Evolutionary conservation across 2,888 invertebrate genomes (phyloP), one percentile per base, ranked within the genome.

Genomic region (Atherix ibis): DNA sequence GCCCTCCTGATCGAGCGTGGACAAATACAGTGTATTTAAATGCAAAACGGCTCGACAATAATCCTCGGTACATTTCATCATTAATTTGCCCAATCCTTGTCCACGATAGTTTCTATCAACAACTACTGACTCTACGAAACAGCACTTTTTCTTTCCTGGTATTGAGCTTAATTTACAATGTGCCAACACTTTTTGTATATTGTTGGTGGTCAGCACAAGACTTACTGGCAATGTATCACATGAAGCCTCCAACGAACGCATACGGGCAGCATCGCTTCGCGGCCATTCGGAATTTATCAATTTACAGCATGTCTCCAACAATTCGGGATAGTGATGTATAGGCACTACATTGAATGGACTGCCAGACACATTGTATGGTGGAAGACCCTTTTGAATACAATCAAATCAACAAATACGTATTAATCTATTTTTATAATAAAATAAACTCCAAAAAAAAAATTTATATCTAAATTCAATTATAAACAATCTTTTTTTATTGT

Each of bases 241-340:
- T 1, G 84, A 84, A 25, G 71, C 67, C 54, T 73, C 69, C 32
- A 87, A 60, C 32, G 79, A 79, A 55, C 74, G 68, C 64, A 84
- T 68, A 49, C 87, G 68, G 37, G 83, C 81, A 24, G 76, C 75
- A 54, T 76, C 73, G 50, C 84, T 83, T 47, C 85, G 68, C 41
- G 79, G 80, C 87, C 87, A 87, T 66, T 87, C 83, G n/a, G 75
- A 72, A 56, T 87, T 87, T 43, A 87, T 73, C 36, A 87, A 63
- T 45, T 70, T 67, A 53, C 80, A 81, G 51, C 83, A 82, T 50
- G 73, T 67, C 51, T 67, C 66, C 46, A 75, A 65, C 52, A 75
- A 72, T 54, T 84, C 70, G 27, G 77, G 76, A 50, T 76, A 64
- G 47, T 73, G 67, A 51, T 85, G 85, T 40, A 85, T 66, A 39